Conservation (phyloP, 2,113 vertebrate genomes). For the Merops nubicus region DNA sequence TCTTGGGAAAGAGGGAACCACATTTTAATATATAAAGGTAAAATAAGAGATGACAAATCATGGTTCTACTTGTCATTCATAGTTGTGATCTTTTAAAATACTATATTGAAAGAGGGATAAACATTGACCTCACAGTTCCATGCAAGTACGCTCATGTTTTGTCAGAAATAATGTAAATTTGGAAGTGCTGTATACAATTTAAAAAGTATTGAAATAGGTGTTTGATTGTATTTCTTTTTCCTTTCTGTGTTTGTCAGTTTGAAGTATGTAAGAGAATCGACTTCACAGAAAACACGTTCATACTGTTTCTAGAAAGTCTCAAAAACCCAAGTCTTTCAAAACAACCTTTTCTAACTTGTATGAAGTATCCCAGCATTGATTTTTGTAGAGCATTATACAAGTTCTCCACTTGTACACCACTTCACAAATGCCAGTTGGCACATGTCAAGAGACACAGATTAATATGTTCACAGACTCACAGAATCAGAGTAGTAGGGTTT, state of each 20-base stretch:
- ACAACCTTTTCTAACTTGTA: neutral
- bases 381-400: neutral
- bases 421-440: neutral
- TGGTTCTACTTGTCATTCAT: neutral
- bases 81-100: neutral
- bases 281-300: neutral
- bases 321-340: neutral
- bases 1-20: fast-evolving
- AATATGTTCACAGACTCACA: too few species aligned
- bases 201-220: neutral
- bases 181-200: neutral
- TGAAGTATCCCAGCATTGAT: fast-evolving
- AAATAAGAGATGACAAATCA: neutral
- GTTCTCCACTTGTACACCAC: fast-evolving
- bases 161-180: neutral
- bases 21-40: neutral
- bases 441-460: neutral
- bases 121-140: neutral
- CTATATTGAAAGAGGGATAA: neutral
- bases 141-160: neutral
- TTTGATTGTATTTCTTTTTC: neutral
- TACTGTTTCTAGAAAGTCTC: neutral
- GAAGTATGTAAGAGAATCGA: neutral
- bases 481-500: too few species aligned
- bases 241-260: neutral